These are phyloP conservation scores for Bovichtus variegatus DNA, from an alignment of 2,797 vertebrate species.

Conservation along the genomic window DNA sequence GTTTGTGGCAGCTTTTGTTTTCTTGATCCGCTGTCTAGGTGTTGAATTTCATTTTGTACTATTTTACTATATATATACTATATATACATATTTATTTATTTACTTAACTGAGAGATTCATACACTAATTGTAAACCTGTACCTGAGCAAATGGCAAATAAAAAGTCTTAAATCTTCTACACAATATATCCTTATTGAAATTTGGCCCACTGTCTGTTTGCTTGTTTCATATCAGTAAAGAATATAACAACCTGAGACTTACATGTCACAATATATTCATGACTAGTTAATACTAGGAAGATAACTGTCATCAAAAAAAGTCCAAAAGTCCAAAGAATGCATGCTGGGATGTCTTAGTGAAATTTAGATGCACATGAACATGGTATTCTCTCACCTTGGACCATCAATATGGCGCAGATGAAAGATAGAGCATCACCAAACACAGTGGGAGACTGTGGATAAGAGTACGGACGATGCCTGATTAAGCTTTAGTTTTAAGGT, in stretches of 20 bases:
- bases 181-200: slow-evolving; percentile 43
- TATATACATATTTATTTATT: no score
- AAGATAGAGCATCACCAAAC: slow-evolving; percentile 49
- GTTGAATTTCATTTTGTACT: slow-evolving; percentile 1
- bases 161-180: slow-evolving; percentile 4
- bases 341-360: slow-evolving; percentile 47
- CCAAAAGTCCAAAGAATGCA: slow-evolving; percentile 57
- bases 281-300: slow-evolving; percentile 25
- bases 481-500: slow-evolving; percentile 63
- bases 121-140: no score
- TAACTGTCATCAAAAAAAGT: slow-evolving; percentile 46
- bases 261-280: slow-evolving; percentile 14
- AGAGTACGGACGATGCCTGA: slow-evolving; percentile 21
- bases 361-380: slow-evolving; percentile 27
- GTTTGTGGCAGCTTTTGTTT: slow-evolving; percentile 21
- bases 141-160: no score
- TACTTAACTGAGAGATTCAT: no score
- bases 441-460: slow-evolving; percentile 46
- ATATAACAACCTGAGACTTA: slow-evolving; percentile 44
- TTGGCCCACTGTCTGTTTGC: slow-evolving; percentile 59
- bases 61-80: no score
- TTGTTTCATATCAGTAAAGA: slow-evolving; percentile 65
- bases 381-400: slow-evolving; percentile 33
- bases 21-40: neutral
- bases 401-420: slow-evolving; percentile 58